Conservation (phyloP, 2,888 invertebrate genomes). For the Patella pellucida region DNA sequence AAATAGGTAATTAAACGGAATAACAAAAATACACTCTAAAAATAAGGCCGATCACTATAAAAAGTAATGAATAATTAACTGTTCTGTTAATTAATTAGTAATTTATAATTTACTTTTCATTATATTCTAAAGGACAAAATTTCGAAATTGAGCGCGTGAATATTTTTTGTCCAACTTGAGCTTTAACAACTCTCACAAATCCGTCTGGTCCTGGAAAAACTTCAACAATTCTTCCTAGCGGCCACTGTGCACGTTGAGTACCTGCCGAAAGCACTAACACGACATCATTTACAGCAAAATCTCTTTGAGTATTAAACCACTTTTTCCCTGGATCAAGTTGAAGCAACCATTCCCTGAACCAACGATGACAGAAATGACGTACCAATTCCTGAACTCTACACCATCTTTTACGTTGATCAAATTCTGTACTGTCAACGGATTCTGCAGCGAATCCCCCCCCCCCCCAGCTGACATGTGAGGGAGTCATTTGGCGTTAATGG, state of each 20-base stretch:
- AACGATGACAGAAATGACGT: constrained; percentile 32
- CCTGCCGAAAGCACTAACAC: constrained; percentile 13
- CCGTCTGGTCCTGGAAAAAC: constrained; percentile 9
- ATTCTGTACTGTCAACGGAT: constrained; percentile 26
- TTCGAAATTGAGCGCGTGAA: constrained; percentile 16
- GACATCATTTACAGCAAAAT: constrained; percentile 10
- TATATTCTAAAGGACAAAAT: not conserved
- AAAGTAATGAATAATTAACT: too few relatives aligned
- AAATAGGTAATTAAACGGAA: too few relatives aligned
- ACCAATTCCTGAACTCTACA: constrained; percentile 36
- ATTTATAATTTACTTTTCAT: too few relatives aligned
- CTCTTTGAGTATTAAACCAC: constrained; percentile 13
- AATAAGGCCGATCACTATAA: too few relatives aligned
- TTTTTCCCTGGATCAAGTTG: constrained; percentile 25
- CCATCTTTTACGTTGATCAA: constrained; percentile 32
- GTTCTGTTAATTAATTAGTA: too few relatives aligned
- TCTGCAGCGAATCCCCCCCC: constrained; percentile 25
- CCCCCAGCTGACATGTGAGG: constrained; percentile 15
- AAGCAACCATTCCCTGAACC: constrained; percentile 25
- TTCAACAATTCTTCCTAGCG: constrained; percentile 9
- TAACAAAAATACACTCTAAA: too few relatives aligned
- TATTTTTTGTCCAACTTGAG: not conserved
- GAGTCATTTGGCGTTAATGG: constrained; percentile 36
- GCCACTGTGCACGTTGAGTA: constrained; percentile 3
- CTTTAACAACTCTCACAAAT: constrained; percentile 13